Evolutionary conservation across 2,113 vertebrate genomes (phyloP).

Genomic region (Eubucco bourcierii): DNA sequence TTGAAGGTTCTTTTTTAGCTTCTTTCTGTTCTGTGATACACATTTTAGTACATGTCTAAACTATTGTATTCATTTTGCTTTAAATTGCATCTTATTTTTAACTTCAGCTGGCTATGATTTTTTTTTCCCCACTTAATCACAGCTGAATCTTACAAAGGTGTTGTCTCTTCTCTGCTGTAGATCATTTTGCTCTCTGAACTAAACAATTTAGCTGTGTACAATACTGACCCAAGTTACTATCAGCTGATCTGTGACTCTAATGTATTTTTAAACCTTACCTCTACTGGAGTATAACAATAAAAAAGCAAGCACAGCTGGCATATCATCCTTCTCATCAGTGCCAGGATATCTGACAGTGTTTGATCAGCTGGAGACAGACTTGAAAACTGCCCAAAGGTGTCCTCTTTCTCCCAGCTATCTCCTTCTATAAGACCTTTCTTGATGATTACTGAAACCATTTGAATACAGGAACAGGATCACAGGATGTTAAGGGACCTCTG

Average conservation of each 20-base stretch:
- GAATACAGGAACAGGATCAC: neutral
- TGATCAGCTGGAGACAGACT: neutral
- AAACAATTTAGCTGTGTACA: neutral
- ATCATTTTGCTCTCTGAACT: neutral
- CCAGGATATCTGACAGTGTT: neutral
- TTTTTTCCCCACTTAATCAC: rapidly evolving
- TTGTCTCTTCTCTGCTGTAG: neutral
- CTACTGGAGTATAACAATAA: neutral
- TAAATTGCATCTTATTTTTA: neutral
- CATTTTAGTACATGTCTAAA: neutral
- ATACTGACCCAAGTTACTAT: neutral
- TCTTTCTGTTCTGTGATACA: neutral
- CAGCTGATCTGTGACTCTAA: neutral
- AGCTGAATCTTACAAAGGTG: neutral
- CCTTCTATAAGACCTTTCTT: neutral
- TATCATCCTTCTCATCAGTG: neutral
- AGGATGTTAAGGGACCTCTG: no score
- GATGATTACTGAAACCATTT: neutral
- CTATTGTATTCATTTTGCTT: neutral
- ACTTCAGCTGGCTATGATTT: neutral
- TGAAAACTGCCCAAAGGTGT: neutral
- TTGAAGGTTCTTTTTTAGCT: neutral
- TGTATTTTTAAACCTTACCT: neutral
- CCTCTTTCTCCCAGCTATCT: neutral
- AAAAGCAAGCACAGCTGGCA: neutral